Base-by-base conservation (phyloP, 2,888 invertebrate species). In the Sinohyriopsis cumingii region DNA sequence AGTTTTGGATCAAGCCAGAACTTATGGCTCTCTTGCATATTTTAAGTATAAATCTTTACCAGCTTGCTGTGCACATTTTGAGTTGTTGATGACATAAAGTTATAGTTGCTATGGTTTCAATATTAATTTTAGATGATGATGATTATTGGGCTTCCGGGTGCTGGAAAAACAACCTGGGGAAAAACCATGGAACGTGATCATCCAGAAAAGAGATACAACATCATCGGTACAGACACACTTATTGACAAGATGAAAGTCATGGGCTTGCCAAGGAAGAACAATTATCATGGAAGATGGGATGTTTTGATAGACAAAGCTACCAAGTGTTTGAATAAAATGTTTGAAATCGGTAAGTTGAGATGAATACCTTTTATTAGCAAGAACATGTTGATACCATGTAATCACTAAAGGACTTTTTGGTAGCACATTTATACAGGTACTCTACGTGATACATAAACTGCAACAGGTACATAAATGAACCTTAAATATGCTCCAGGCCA, bases 121-220 rank as follows among this genome's bases (percentile, higher is more conserved):
- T 59, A 63, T 53, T 65, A 55, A 63, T 72, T 75, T 63, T 70
- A 89, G 89, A 94, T 97, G 80, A 94, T 97, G 75, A 94, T 98
- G 92, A 94, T 98, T 93, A 95, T 96, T 82, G 99, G 99, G 54
- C 92, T 99, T 86, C 98, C 98, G 0, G 96, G 95, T 55, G 92
- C 95, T 19, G 98, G 99, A 76, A 99, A 99, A 92, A 96, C 97
- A 0, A 92, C 94, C 82, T 99, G 98, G 98, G 95, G 94, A 0
- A 92, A 91, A 63, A 93, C 95, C 71, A 94, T 95, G 90, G 91
- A 93, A 19, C 92, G 93, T n/a, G 92, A 93, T n/a, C 92, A 95
- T 87, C 93, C 94, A 0, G 94, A 95, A 20, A 95, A 95, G 88
- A 92, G 94, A 68, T 99, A 95, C 92, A 95, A 95, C 89, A 92